A percentile compares a stretch with the other conserved stretches of the same genome.
Conservation (phyloP, 2,113 vertebrate species). For the Vidua macroura region DNA sequence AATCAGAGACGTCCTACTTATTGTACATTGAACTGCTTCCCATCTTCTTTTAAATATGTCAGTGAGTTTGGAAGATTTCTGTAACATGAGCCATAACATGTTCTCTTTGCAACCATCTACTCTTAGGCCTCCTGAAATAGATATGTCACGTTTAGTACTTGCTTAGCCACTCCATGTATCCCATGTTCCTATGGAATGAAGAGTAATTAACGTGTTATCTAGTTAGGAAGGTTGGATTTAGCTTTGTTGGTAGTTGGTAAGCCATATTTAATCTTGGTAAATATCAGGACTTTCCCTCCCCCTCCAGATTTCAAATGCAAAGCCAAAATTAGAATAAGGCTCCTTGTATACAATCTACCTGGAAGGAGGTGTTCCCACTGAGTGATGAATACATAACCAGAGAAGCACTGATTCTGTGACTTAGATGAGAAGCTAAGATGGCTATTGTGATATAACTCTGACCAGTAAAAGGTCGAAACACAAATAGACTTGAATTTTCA, state of each 20-base stretch:
- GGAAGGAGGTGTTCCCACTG: background rate
- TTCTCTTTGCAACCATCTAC: background rate
- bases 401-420: background rate
- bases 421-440: background rate
- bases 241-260: background rate
- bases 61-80: background rate
- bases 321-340: background rate
- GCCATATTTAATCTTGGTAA: background rate
- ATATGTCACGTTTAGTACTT: background rate
- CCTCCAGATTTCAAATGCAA: background rate
- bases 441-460: background rate
- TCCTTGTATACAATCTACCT: background rate
- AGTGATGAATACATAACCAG: background rate
- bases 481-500: background rate
- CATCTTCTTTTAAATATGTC: background rate
- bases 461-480: background rate
- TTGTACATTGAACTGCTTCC: background rate
- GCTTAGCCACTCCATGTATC: background rate
- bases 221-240: background rate
- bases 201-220: background rate
- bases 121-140: background rate
- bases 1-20: fast-evolving
- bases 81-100: background rate
- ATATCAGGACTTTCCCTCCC: background rate
- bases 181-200: background rate